Evolutionary conservation across 2,888 invertebrate species (phyloP), one percentile per base, ranked within the genome.

Genomic region (Pelosia muscerda): DNA sequence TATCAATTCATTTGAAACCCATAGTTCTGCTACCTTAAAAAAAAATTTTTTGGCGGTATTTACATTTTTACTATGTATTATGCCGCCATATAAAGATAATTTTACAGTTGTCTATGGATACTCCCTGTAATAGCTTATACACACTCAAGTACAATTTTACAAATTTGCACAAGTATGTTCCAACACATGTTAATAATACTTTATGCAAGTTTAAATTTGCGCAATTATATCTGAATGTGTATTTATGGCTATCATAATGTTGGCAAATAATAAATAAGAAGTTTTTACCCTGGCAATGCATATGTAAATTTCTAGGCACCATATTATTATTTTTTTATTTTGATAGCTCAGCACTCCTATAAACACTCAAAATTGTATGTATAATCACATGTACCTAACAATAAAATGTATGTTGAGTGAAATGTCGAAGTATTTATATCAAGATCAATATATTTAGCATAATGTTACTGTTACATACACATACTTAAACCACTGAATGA

Each of bases 401-500:
- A n/a, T n/a, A 49, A 19, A 49, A 9, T 42, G 5, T 19, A 42
- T 42, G 19, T 49, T n/a, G 49, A 49, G 49, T 19, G 49, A 49
- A 49, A n/a, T 49, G 9, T 1, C n/a, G 49, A 49, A 49, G n/a
- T 49, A 5, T 55, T 26, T 25, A 23, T 54, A 54, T 26, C 4
- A 6, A 53, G 1, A 23, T 22, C 53, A 26, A 1, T 57, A 28
- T 19, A 49, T 8, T 28, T 22, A 28, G 19, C 19, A 25, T 53
- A 34, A 13, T 34, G 23, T 54, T 38, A 23, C 22, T 34, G 23
- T 54, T 38, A 23, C 22, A 28, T 34, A 13, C 70, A 71, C 65
- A 55, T 73, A 79, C 65, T 72, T 77, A 81, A 72, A 71, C 72
- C 65, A 76, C 57, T 76, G 65, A 81, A 75, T 62, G 72, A 58